These are phyloP conservation scores for Notocelia uddmanniana DNA, from an alignment of 2,888 invertebrate species.

Conservation along the genomic window DNA sequence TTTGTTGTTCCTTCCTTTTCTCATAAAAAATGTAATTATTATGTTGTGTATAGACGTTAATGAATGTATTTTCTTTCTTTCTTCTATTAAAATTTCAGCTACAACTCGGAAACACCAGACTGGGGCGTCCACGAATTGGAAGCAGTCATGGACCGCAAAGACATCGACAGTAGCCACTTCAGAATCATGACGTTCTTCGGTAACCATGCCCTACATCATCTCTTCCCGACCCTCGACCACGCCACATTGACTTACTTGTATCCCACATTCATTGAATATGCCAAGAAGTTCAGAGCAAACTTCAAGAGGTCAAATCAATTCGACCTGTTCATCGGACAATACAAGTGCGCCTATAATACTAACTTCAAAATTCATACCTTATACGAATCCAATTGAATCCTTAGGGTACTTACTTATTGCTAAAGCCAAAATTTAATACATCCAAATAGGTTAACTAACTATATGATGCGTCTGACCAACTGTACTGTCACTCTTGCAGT, in stretches of 20 bases:
- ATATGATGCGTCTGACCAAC: too few species aligned
- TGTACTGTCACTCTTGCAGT: too few species aligned
- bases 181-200: constrained; percentile 90
- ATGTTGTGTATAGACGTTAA: too few species aligned
- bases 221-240: constrained; percentile 93
- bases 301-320: constrained; percentile 71
- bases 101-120: constrained; percentile 83
- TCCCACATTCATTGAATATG: constrained; percentile 86
- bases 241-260: constrained; percentile 87
- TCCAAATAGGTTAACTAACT: too few species aligned
- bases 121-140: constrained; percentile 93
- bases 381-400: background rate
- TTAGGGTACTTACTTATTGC: too few species aligned
- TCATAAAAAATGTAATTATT: too few species aligned
- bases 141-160: constrained; percentile 90
- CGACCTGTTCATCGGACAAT: constrained; percentile 71
- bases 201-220: constrained; percentile 91
- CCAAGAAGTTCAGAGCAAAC: constrained; percentile 86
- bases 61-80: too few species aligned
- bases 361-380: constrained; percentile 61
- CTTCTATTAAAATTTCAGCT: constrained; percentile 51
- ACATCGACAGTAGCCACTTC: constrained; percentile 88
- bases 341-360: constrained; percentile 65
- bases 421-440: too few species aligned
- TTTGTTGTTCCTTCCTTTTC: too few species aligned